Evolutionary conservation across 2,888 invertebrate species (phyloP), one percentile per base, ranked within the genome.

Genomic region (Cyclophora punctaria): DNA sequence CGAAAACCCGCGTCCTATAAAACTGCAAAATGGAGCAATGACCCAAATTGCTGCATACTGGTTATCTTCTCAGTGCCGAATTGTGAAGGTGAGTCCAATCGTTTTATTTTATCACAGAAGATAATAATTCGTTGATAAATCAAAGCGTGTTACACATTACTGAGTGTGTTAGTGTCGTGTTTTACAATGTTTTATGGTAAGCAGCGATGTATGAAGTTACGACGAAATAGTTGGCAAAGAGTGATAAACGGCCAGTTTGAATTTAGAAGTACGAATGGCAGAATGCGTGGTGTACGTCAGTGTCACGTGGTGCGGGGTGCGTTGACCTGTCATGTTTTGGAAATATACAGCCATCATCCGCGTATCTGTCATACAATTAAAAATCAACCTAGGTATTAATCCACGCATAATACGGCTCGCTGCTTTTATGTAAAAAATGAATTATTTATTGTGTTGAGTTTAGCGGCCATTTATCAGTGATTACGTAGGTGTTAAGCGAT

Each of bases 321-420:
- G 69, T 78, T 85, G 87, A 86, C 86, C 87, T 69, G 70, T 64
- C 60, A 62, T 86, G 85, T 87, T 88, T 87, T 86, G 83, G 82
- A 80, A 81, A 80, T 78, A 79, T 71, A 67, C 58, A 69, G 64
- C 68, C 68, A 68, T 63, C 66, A 65, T 60, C 64, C 62, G 57
- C 61, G 59, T 63, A 70, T 71, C 67, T 62, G 66, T 72, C 74
- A 71, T 73, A 69, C 66, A 72, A 68, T 69, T 63, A 66, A 60
- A 66, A 60, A 70, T 63, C 63, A 69, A 67, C 51, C 48, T 49
- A 35, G 58, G 63, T 64, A 75, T 75, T 75, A 70, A 73, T 78
- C 69, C 66, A 62, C 66, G 64, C 63, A 68, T 61, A 59, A 61
- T 60, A 58, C 60, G 61, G 55, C 43, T 57, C 54, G 56, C 48